Evolutionary conservation across 2,113 vertebrate species (phyloP), one percentile per base, ranked within the genome.

Genomic region (Chiloscyllium plagiosum): DNA sequence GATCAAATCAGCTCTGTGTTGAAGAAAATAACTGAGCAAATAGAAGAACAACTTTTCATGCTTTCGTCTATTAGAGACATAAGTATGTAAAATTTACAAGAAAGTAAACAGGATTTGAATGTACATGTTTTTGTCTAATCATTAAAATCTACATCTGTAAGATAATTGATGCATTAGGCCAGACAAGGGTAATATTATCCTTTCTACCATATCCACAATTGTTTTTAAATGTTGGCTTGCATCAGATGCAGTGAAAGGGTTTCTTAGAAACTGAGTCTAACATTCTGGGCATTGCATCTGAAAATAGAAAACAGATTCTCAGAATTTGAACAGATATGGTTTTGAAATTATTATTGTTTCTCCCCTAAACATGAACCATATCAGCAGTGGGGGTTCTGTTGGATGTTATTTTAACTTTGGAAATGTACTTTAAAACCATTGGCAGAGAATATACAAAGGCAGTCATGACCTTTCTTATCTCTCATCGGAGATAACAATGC

Each of bases 181-280:
- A 19, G 69, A 95, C 68, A 95, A 95, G 50, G 52, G 42, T 52
- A 69, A 70, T 70, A 22, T 47, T 94, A 95, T 95, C 69, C 72
- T 72, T 29, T 15, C 10, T 50, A 29, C 4, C 68, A 29, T 29
- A 26, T 95, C 69, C 68, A 50, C 33, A 72, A 95, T 95, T 95
- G 68, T 29, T 72, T 70, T 94, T 72, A 72, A 61, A 95, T 33
- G 47, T 12, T 72, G 47, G 42, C 33, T 95, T 76, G 66, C 47
- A 72, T 52, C 42, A 70, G 68, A 52, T 95, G 37, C 8, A 17
- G 52, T 33, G 94, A 50, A 95, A 13, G 94, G 13, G 17, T 50
- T 72, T 72, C 47, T 95, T 70, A 52, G 94, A 95, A 72, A 95
- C 24, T 61, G 12, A 26, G 52, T 72, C 42, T 72, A 95, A 72